Base-by-base conservation (phyloP, 2,888 invertebrate species). In the Loripinus fragilis region DNA sequence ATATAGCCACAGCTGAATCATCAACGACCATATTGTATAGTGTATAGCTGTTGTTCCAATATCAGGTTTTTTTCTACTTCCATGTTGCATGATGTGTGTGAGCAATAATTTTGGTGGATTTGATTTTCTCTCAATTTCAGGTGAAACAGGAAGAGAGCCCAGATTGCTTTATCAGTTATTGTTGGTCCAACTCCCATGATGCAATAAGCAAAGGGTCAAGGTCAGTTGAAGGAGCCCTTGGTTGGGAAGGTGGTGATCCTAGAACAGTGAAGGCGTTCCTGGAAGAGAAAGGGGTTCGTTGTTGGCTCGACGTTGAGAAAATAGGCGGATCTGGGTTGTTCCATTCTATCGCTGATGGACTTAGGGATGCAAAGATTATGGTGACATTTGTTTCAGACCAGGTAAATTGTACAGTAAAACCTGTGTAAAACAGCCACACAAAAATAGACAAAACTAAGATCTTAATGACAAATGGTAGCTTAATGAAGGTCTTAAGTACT, bases 351-450 rank as follows among this genome's bases (percentile, higher is more conserved):
- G 90, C 92, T 30, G 90, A 90, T 69, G 93, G 93, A 8, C 85
- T 93, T 52, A 84, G 89, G 50, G 87, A 89, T 28, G 89, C 91
- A n/a, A 90, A 92, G 55, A 89, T 93, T 5, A 87, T 93, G 80
- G 83, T 93, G 12, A 92, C 92, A 2, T 93, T 89, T 86, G 90
- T 93, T 0, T 93, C 93, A 1, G 91, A 93, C 86, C 91, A 93
- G 90, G 92, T 91, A 73, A n/a, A n/a, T n/a, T n/a, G n/a, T n/a
- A n/a, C n/a, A n/a, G n/a, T n/a, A n/a, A n/a, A n/a, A n/a, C n/a
- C n/a, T n/a, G n/a, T n/a, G n/a, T n/a, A n/a, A n/a, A n/a, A n/a
- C n/a, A n/a, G n/a, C n/a, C n/a, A n/a, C n/a, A n/a, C n/a, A n/a
- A n/a, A n/a, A n/a, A n/a, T n/a, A n/a, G n/a, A n/a, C n/a, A n/a